A percentile compares a stretch with the other conserved stretches of the same genome.
These are phyloP conservation scores for Drosophila fungiperda DNA, from an alignment of 2,888 invertebrate species.

Conservation along the genomic window DNA sequence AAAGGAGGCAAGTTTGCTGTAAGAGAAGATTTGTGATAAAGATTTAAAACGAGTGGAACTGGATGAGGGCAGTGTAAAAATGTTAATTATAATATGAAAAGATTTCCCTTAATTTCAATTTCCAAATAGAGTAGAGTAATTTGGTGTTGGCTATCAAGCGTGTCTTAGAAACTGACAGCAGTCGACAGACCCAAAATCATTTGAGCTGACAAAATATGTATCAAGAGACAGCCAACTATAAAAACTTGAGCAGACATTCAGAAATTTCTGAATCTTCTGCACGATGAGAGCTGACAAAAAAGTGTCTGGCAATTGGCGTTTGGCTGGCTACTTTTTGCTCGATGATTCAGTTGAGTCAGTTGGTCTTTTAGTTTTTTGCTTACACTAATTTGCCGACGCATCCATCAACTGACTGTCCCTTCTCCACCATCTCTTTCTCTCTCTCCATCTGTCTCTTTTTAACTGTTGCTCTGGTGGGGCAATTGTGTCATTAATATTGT, in stretches of 20 bases:
- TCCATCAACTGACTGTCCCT: constrained; percentile 63
- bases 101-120: neutral
- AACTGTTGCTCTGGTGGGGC: constrained; percentile 13
- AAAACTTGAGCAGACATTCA: constrained; percentile 79
- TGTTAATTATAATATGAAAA: neutral
- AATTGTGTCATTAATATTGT: constrained; percentile 63
- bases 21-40: constrained; percentile 79
- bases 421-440: constrained; percentile 20
- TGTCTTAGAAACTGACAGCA: constrained; percentile 24
- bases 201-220: constrained; percentile 50
- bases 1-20: constrained; percentile 96
- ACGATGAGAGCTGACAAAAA: constrained; percentile 51
- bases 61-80: neutral
- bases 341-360: constrained; percentile 33
- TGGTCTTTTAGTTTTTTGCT: constrained; percentile 54
- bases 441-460: neutral
- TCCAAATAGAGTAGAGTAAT: neutral
- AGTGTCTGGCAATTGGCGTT: constrained; percentile 70
- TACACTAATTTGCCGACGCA: constrained; percentile 78
- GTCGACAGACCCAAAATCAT: constrained; percentile 23
- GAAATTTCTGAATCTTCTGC: constrained; percentile 67
- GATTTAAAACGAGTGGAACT: neutral
- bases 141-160: neutral
- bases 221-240: constrained; percentile 38
- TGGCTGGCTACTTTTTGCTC: constrained; percentile 64